These are phyloP conservation scores for Leucopsar rothschildi DNA, from an alignment of 2,113 vertebrate species.

Conservation along the genomic window DNA sequence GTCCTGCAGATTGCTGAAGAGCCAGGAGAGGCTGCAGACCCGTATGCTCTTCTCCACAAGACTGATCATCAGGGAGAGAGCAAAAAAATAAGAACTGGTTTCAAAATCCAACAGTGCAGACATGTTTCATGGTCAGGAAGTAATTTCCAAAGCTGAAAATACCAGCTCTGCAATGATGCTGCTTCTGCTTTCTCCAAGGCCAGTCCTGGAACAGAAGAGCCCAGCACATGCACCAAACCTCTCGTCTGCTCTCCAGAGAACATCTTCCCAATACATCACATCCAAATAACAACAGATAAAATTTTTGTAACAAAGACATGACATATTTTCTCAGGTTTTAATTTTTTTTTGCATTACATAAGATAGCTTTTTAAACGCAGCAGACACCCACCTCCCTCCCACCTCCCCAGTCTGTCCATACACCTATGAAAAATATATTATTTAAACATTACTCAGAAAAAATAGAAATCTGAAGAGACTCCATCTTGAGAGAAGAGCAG, in stretches of 20 bases:
- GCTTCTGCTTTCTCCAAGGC: not conserved
- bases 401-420: not conserved
- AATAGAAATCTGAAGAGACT: not conserved
- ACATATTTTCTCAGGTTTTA: not conserved
- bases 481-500: not conserved
- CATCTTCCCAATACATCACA: not conserved
- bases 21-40: not conserved
- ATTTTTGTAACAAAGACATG: not conserved
- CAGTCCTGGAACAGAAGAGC: not conserved
- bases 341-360: not conserved
- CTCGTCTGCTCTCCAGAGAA: not conserved
- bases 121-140: not conserved
- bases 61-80: not conserved
- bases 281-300: not conserved
- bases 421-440: not conserved
- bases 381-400: not conserved
- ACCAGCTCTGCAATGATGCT: not conserved
- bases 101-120: not conserved
- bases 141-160: not conserved
- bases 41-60: not conserved
- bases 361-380: not conserved
- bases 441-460: not conserved
- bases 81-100: not conserved
- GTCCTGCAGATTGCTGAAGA: not conserved
- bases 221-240: not conserved